A percentile compares a stretch with the other conserved stretches of the same genome.
These are phyloP conservation scores for Carollia perspicillata DNA, from an alignment of 2,113 vertebrate species.

Conservation along the genomic window DNA sequence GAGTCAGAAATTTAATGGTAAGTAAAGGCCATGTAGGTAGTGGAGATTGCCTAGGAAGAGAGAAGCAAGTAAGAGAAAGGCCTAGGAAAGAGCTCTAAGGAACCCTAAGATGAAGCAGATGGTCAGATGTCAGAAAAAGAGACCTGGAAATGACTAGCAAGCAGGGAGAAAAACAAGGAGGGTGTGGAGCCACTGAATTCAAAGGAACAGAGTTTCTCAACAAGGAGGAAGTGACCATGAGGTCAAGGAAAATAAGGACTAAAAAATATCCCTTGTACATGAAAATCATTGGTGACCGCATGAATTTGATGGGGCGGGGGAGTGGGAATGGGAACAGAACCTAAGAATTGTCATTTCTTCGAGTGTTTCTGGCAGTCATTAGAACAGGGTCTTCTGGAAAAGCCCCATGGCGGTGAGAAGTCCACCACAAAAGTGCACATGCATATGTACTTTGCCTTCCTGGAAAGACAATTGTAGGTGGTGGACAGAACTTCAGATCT, in stretches of 20 bases:
- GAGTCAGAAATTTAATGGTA: background rate
- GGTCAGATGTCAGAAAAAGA: background rate
- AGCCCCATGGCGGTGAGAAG: background rate
- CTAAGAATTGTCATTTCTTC: background rate
- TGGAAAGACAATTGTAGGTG: background rate
- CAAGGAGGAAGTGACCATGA: background rate
- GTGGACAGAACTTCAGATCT: background rate
- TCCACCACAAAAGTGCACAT: background rate
- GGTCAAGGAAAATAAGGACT: background rate
- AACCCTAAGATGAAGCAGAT: background rate
- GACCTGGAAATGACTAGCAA: background rate
- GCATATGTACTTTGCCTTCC: background rate
- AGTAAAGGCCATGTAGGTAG: background rate
- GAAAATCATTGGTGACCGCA: background rate
- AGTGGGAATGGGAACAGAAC: background rate
- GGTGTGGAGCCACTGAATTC: background rate
- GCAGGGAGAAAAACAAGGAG: background rate
- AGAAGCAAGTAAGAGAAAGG: background rate
- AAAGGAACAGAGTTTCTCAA: background rate
- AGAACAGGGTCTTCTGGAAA: background rate
- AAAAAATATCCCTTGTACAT: background rate
- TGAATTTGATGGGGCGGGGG: background rate
- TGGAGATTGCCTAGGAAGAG: background rate
- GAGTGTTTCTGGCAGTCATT: background rate
- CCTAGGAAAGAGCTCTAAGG: background rate